Evolutionary conservation across 1,140 invertebrate species (phyloP).

Genomic region (Drosophila gunungcola): DNA sequence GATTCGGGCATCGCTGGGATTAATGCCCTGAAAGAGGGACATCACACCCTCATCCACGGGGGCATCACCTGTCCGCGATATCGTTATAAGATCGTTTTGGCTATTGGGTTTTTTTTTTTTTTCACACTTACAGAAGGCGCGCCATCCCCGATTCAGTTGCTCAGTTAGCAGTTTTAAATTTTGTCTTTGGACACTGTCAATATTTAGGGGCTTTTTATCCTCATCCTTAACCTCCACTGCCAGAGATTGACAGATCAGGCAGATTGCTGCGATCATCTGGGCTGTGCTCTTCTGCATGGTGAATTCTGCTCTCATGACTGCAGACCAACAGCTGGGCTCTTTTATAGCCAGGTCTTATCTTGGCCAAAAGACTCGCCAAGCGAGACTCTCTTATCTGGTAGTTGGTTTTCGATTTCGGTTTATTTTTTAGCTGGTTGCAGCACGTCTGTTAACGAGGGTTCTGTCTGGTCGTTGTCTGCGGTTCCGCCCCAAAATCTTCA

Average conservation of each 20-base stretch:
- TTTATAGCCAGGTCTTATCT: conserved; percentile 50
- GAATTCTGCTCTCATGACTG: conserved; percentile 31
- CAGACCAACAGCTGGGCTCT: conserved; percentile 15
- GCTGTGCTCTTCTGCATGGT: conserved; percentile 19
- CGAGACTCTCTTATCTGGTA: conserved; percentile 33
- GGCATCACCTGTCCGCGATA: conserved; percentile 56
- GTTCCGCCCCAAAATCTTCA: conserved; percentile 36
- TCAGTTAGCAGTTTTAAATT: conserved; percentile 69
- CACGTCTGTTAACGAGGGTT: conserved; percentile 31
- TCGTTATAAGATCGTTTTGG: neutral
- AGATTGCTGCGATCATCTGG: conserved; percentile 15
- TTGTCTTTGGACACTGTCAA: conserved; percentile 61
- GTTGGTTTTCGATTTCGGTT: conserved; percentile 32
- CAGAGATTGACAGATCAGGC: conserved; percentile 23
- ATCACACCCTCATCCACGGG: conserved; percentile 80
- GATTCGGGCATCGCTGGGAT: conserved; percentile 70
- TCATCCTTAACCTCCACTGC: conserved; percentile 5
- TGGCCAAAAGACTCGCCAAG: neutral
- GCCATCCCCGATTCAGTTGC: conserved; percentile 67
- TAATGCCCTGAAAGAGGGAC: conserved; percentile 75
- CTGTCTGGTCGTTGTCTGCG: conserved; percentile 54
- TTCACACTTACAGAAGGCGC: conserved; percentile 72
- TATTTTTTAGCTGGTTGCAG: conserved; percentile 8
- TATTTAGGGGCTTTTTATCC: conserved; percentile 1
- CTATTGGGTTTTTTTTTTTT: neutral